A percentile compares a stretch with the other conserved stretches of the same genome.
These are phyloP conservation scores for Melikaiella ostensackeni DNA, from an alignment of 2,888 invertebrate genomes.

Conservation along the genomic window DNA sequence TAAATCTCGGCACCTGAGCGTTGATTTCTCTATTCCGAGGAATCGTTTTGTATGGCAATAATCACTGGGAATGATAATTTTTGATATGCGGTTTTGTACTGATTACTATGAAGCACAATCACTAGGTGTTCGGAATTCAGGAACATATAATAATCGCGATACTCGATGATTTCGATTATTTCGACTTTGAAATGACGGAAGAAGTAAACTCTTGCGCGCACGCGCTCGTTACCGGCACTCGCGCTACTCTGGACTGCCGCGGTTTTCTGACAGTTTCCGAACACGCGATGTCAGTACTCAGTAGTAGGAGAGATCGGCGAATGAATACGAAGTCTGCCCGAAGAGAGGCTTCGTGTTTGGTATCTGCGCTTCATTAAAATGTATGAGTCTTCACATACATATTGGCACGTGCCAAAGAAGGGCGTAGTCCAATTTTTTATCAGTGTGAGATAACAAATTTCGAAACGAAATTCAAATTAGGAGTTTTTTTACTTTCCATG, in stretches of 20 bases:
- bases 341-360: slow-evolving; percentile 22
- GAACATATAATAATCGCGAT: neutral
- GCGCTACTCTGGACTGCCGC: slow-evolving; percentile 52
- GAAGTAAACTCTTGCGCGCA: slow-evolving; percentile 47
- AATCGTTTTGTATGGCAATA: neutral
- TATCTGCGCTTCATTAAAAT: slow-evolving; percentile 32
- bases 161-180: slow-evolving; percentile 22
- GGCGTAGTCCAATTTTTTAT: neutral
- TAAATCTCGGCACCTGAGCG: slow-evolving; percentile 24
- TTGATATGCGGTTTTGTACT: neutral
- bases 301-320: slow-evolving; percentile 39
- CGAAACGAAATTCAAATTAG: no score
- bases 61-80: slow-evolving; percentile 4
- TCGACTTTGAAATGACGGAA: slow-evolving; percentile 8
- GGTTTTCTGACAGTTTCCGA: slow-evolving; percentile 57
- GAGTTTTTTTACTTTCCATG: no score
- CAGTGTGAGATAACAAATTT: no score
- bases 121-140: neutral
- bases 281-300: slow-evolving; percentile 33
- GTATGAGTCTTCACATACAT: neutral
- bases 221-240: slow-evolving; percentile 58
- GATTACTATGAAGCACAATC: neutral
- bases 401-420: slow-evolving; percentile 32
- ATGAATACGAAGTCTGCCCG: slow-evolving; percentile 41
- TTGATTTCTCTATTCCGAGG: slow-evolving; percentile 18